These are phyloP conservation scores for Poicephalus meyeri DNA, from an alignment of 2,113 vertebrate genomes.

Conservation along the genomic window DNA sequence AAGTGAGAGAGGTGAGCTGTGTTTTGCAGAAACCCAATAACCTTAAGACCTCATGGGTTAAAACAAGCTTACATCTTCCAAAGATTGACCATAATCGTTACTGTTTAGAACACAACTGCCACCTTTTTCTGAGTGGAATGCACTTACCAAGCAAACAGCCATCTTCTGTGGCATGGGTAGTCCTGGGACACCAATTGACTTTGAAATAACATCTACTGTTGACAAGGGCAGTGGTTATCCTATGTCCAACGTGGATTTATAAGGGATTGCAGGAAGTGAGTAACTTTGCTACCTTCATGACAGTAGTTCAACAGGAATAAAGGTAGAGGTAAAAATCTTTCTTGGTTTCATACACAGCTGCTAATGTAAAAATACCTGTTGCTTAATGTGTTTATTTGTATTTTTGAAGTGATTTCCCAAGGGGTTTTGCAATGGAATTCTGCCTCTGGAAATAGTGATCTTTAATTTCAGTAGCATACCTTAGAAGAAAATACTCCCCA, in stretches of 20 bases:
- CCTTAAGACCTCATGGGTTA: not conserved
- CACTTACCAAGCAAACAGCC: not conserved
- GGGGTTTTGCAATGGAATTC: conserved; percentile 49
- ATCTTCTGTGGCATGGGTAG: not conserved
- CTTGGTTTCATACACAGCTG: not conserved
- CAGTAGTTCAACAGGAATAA: not conserved
- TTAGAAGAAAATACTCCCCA: conserved; percentile 13
- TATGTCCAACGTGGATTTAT: not conserved
- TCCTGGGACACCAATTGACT: not conserved
- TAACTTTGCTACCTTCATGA: not conserved
- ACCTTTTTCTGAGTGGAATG: not conserved
- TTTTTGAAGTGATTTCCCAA: conserved; percentile 56
- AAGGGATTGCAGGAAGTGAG: not conserved
- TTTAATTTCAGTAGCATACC: conserved; percentile 21
- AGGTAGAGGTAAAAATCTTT: conserved; percentile 37
- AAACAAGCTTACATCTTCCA: not conserved
- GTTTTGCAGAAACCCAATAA: not conserved
- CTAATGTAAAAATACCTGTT: conserved; percentile 31
- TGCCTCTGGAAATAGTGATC: not conserved
- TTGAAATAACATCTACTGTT: not conserved
- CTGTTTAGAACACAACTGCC: not conserved
- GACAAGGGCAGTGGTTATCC: not conserved
- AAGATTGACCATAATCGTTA: not conserved
- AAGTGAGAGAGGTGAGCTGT: not conserved
- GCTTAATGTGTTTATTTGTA: conserved; percentile 21